These are phyloP conservation scores for Micrasema minimum DNA, from an alignment of 1,140 invertebrate genomes.

Conservation along the genomic window DNA sequence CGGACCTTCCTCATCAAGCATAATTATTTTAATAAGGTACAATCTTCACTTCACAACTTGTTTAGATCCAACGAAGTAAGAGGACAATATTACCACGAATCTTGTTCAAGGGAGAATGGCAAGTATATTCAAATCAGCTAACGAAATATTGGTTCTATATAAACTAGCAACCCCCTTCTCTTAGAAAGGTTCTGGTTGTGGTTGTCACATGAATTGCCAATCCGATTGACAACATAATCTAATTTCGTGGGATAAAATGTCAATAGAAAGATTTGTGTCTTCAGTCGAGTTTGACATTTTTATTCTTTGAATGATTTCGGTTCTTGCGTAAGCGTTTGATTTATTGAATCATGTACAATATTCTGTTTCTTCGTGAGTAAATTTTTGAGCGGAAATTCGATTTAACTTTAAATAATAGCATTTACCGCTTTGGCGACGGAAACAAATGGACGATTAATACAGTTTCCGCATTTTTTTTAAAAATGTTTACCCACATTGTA, in stretches of 20 bases:
- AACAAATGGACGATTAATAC: no score
- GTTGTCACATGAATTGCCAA: slow-evolving; percentile 25
- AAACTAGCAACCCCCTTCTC: not conserved
- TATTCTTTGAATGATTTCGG: slow-evolving; percentile 16
- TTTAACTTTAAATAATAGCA: no score
- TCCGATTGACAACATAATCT: slow-evolving; percentile 30
- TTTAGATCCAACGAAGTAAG: no score
- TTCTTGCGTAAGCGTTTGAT: not conserved
- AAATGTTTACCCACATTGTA: not conserved
- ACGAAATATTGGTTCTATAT: not conserved
- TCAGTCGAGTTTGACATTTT: slow-evolving; percentile 15
- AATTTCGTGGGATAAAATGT: slow-evolving; percentile 31
- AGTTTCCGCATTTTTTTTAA: no score
- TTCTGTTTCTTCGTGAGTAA: not conserved
- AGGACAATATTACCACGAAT: no score
- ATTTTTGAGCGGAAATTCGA: no score
- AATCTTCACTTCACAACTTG: no score
- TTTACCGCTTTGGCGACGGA: no score
- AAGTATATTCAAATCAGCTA: slow-evolving; percentile 45
- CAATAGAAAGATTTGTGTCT: slow-evolving; percentile 28
- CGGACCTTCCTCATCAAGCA: slow-evolving; percentile 45
- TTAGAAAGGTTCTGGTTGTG: not conserved
- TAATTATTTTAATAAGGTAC: no score
- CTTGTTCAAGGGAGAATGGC: not conserved
- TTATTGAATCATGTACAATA: slow-evolving; percentile 13